phyloP scores from a whole-genome alignment of 2,888 invertebrate genomes.

The Mimachlamys varia region DNA sequence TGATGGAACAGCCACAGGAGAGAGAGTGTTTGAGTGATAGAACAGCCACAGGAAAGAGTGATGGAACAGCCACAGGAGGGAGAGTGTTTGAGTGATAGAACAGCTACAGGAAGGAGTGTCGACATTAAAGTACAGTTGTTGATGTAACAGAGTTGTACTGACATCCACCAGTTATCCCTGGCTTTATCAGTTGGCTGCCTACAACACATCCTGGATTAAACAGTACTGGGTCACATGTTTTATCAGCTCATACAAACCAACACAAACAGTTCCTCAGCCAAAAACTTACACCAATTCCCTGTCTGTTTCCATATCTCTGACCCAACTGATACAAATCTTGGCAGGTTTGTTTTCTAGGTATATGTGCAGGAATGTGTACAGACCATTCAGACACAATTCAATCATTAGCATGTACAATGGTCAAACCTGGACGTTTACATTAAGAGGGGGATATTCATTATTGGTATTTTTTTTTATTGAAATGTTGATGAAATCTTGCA shows the following conservation, averaged over 20 bases:
- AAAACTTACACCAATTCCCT: background rate
- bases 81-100: background rate
- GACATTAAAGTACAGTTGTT: no score
- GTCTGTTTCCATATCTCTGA: background rate
- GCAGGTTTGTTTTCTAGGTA: background rate
- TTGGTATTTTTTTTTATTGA: background rate
- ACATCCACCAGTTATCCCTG: background rate
- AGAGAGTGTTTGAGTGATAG: background rate
- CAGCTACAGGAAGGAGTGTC: background rate
- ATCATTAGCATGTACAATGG: background rate
- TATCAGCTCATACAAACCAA: background rate
- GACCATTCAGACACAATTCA: background rate
- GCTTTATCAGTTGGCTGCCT: background rate
- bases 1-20: no score
- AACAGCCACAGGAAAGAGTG: background rate
- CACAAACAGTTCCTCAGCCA: background rate
- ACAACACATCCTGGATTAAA: conserved; percentile 25
- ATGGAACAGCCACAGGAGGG: background rate
- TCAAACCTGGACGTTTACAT: background rate
- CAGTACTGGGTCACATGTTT: conserved; percentile 24
- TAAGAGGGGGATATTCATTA: background rate
- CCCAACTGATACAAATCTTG: conserved; percentile 1
- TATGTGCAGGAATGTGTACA: background rate
- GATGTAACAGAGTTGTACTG: background rate
- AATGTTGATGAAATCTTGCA: background rate